These are phyloP conservation scores for Volucella inanis DNA, from an alignment of 2,888 invertebrate genomes.

Conservation along the genomic window DNA sequence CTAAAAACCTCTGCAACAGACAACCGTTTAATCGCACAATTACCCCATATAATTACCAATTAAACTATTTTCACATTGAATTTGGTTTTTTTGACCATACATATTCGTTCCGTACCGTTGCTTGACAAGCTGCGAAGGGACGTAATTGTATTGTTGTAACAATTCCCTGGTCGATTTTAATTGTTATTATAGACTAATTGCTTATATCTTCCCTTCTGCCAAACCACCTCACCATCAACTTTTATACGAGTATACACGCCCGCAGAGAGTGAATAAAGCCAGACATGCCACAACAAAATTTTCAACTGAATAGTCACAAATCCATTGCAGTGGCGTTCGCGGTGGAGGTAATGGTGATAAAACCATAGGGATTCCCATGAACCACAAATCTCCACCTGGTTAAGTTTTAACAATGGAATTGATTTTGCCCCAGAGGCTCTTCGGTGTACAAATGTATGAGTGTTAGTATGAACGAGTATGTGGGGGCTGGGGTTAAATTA, in stretches of 20 bases:
- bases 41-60: constrained; percentile 15
- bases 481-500: background rate
- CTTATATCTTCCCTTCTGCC: background rate
- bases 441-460: too few relatives aligned
- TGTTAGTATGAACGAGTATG: too few relatives aligned
- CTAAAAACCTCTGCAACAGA: background rate
- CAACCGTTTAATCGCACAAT: background rate
- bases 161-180: constrained; percentile 40
- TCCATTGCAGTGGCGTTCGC: constrained; percentile 21
- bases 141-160: constrained; percentile 33
- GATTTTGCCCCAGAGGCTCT: constrained; percentile 21
- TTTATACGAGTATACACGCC: background rate
- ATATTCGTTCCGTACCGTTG: background rate
- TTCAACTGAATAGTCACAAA: constrained; percentile 25
- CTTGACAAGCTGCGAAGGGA: constrained; percentile 28
- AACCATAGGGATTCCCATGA: constrained; percentile 5
- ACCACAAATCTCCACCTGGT: constrained; percentile 18
- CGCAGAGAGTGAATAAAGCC: constrained; percentile 8
- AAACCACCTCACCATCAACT: too few relatives aligned
- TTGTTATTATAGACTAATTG: constrained; percentile 39
- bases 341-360: constrained; percentile 16
- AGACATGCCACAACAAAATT: constrained; percentile 28
- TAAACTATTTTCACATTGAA: constrained; percentile 24
- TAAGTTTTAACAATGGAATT: constrained; percentile 29
- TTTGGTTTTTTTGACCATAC: background rate